Base-by-base conservation (phyloP, 2,888 invertebrate genomes). In the Rhynchonema sp. region DNA sequence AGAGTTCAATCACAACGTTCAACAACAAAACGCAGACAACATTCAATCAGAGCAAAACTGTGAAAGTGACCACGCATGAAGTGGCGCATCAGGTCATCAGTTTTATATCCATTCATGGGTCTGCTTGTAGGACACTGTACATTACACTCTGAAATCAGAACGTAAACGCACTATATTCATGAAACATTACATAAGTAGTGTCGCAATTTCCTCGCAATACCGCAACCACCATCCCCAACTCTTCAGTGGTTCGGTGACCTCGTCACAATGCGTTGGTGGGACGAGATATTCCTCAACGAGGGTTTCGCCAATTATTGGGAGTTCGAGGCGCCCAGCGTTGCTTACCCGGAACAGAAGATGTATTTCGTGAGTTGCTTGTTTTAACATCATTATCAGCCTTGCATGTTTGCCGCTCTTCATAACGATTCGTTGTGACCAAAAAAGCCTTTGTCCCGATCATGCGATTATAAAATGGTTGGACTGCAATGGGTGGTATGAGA, bases 241-340 rank as follows among this genome's bases (percentile, higher is more conserved):
- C 56, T 65, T 57, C 64, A 67, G 60, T 67, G 67, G 67, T 67
- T 67, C 57, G 67, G 67, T 20, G 66, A 67, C 56, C 58, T 65
- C 26, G 65, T 68, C 26, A 67, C 67, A 9, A 62, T 63, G 53
- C 61, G 63, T n/a, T 65, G 66, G 65, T 67, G 67, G 67, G 64
- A 63, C 55, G 64, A 68, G 56, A 53, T 64, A 27, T 67, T 65
- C 59, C 58, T 67, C 29, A 65, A 67, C 59, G 67, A 67, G 46
- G 65, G 65, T 20, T 68, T 68, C 55, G 67, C 67, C 13, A 61
- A 63, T 28, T 67, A 64, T 55, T 64, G 63, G 58, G 63, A 65
- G 64, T 63, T 61, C 6, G 63, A 56, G 26, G 63, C 60, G 17
- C 63, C 63, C 46, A 49, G 58, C 29, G 49, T 26, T 20, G 62